These are phyloP conservation scores for Heteromyza rotundicornis DNA, from an alignment of 2,888 invertebrate genomes.

Conservation along the genomic window DNA sequence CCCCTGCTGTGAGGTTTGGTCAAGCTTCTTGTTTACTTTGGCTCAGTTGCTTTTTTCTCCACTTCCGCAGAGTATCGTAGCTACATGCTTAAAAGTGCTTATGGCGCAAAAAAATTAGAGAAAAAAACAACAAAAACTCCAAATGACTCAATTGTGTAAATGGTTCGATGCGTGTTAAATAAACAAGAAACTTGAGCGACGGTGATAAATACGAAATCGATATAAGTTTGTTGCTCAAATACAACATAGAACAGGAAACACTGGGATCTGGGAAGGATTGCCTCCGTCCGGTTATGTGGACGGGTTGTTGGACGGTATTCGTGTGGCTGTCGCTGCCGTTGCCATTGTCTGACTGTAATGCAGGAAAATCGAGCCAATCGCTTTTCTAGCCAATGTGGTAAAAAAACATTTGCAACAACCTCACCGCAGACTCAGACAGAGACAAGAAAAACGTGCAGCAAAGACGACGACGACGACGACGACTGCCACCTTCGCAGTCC, in stretches of 20 bases:
- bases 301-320: too few relatives aligned
- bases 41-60: not conserved
- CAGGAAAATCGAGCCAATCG: too few relatives aligned
- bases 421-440: not conserved
- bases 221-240: not conserved
- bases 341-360: too few relatives aligned
- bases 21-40: conserved; percentile 19
- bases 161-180: conserved; percentile 6
- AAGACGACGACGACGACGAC: too few relatives aligned
- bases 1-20: conserved; percentile 16
- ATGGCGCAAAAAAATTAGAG: too few relatives aligned
- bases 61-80: not conserved
- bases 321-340: too few relatives aligned
- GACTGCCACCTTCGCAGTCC: too few relatives aligned
- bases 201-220: not conserved
- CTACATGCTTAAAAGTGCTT: too few relatives aligned
- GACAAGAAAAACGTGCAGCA: not conserved
- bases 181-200: not conserved
- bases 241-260: not conserved
- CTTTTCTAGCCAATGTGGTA: too few relatives aligned
- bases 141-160: not conserved
- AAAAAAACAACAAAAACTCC: not conserved
- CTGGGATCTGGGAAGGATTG: too few relatives aligned
- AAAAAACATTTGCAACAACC: too few relatives aligned
- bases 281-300: too few relatives aligned